Evolutionary conservation across 2,797 vertebrate genomes (phyloP).

Genomic region (Meda fulgida): DNA sequence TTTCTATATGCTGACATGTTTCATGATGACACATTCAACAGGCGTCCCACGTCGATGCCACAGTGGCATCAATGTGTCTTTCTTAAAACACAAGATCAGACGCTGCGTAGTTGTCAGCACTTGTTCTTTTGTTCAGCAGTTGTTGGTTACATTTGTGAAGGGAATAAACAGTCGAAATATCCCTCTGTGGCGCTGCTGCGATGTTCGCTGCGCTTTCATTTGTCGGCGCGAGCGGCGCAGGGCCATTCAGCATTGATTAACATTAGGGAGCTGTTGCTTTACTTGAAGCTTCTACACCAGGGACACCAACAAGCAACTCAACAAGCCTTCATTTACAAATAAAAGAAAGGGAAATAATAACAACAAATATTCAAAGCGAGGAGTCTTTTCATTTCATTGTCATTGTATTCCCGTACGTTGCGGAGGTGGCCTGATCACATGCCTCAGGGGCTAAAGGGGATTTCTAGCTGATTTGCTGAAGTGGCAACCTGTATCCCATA

Average conservation of each 20-base stretch:
- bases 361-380: constrained; percentile 22
- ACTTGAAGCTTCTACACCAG: constrained; percentile 36
- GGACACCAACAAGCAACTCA: neutral
- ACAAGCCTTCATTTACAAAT: constrained; percentile 7
- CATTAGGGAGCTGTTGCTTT: constrained; percentile 13
- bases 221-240: neutral
- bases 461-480: constrained; percentile 45
- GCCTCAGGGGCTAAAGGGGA: constrained; percentile 37
- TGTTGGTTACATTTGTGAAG: constrained; percentile 22
- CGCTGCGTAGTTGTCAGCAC: neutral
- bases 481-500: constrained; percentile 43
- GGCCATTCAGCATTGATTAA: constrained; percentile 33
- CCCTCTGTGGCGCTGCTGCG: neutral
- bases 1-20: neutral
- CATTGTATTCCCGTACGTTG: neutral
- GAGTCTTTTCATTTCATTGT: constrained; percentile 32
- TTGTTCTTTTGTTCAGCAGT: constrained; percentile 3
- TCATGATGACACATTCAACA: constrained; percentile 14
- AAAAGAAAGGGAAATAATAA: neutral
- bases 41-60: constrained; percentile 3
- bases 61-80: constrained; percentile 16
- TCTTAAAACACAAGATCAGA: constrained; percentile 22
- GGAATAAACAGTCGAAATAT: constrained; percentile 7
- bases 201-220: constrained; percentile 4
- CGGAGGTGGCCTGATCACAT: constrained; percentile 15